A percentile compares a stretch with the other conserved stretches of the same genome.
These are phyloP conservation scores for Drosophila kanapiae DNA, from an alignment of 1,140 invertebrate genomes.

Conservation along the genomic window DNA sequence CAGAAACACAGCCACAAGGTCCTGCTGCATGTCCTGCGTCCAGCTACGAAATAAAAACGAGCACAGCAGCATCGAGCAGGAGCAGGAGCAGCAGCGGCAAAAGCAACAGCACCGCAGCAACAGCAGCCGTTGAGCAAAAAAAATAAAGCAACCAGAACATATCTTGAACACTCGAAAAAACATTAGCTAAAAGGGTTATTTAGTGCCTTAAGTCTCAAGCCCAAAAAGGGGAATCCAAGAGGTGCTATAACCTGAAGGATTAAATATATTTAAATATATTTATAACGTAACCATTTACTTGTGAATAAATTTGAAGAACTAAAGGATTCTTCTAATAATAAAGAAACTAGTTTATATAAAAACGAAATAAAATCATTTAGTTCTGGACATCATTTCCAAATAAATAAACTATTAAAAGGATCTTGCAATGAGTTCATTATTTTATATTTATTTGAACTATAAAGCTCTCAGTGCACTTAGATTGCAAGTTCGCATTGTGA, in stretches of 20 bases:
- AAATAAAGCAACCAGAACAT: constrained; percentile 70
- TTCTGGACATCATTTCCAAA: neutral
- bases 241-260: too few relatives aligned
- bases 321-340: too few relatives aligned
- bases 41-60: constrained; percentile 65
- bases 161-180: constrained; percentile 25
- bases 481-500: constrained; percentile 79
- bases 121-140: constrained; percentile 13
- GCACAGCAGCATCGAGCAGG: constrained; percentile 28
- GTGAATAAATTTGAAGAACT: too few relatives aligned
- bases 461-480: constrained; percentile 41
- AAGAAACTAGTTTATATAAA: neutral
- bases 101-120: constrained; percentile 37
- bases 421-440: too few relatives aligned
- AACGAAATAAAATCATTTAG: neutral
- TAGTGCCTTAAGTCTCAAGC: neutral
- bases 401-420: neutral
- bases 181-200: neutral
- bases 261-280: too few relatives aligned
- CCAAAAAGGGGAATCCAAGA: neutral
- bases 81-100: constrained; percentile 15
- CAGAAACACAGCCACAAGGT: constrained; percentile 48
- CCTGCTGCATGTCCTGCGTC: constrained; percentile 64
- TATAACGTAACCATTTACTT: too few relatives aligned
- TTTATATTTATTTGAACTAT: too few relatives aligned